Conservation (phyloP, 2,797 vertebrate species). For the Cyclopterus lumpus region DNA sequence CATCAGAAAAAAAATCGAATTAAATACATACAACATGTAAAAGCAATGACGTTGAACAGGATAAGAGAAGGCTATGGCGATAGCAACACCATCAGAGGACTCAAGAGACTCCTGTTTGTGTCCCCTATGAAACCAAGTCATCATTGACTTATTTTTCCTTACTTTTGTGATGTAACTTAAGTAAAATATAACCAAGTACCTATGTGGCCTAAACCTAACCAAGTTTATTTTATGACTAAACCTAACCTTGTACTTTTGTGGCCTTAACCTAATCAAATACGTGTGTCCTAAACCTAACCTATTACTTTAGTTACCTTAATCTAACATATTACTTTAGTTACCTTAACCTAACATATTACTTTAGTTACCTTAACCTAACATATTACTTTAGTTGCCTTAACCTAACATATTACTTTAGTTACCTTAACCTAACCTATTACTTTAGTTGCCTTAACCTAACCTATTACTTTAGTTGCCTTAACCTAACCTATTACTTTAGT, state of each 20-base stretch:
- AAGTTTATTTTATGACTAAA: background rate
- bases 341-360: too few relatives aligned
- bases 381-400: too few relatives aligned
- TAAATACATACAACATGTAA: slow-evolving; percentile 11
- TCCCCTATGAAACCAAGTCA: background rate
- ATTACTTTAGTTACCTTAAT: too few relatives aligned
- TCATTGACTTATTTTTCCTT: background rate
- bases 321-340: too few relatives aligned
- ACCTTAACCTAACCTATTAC: background rate
- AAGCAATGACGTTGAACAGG: background rate
- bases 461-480: too few relatives aligned
- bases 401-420: too few relatives aligned
- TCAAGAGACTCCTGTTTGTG: background rate
- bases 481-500: too few relatives aligned
- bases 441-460: background rate
- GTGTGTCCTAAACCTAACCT: background rate
- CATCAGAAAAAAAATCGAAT: slow-evolving; percentile 2
- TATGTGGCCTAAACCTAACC: background rate
- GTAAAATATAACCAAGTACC: background rate
- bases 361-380: too few relatives aligned
- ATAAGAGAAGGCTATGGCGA: background rate
- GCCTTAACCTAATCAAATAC: background rate
- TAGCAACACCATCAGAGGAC: background rate
- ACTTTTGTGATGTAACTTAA: background rate
- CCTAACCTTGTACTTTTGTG: background rate